phyloP scores from a whole-genome alignment of 2,888 invertebrate species.

The Blera fallax region DNA sequence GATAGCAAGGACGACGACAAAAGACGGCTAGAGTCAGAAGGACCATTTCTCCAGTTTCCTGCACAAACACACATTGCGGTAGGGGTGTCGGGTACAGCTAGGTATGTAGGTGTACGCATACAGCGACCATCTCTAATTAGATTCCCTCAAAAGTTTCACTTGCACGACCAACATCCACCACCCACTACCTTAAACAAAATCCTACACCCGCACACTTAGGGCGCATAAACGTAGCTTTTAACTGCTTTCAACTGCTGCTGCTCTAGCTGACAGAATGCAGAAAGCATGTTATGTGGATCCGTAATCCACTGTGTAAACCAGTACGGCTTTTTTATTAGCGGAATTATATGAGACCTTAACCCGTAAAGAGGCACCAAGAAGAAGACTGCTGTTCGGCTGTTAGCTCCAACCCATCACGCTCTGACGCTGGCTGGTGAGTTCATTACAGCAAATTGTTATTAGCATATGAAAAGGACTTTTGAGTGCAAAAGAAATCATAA shows the following conservation, averaged over 20 bases:
- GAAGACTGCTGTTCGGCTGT: neutral
- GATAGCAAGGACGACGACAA: constrained; percentile 42
- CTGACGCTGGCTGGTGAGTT: constrained; percentile 37
- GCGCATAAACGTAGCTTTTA: constrained; percentile 67
- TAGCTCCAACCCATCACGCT: neutral
- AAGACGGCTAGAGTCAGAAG: constrained; percentile 32
- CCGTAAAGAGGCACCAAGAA: constrained; percentile 51
- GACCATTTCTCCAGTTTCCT: constrained; percentile 32
- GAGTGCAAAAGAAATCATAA: constrained; percentile 70
- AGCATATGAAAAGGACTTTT: constrained; percentile 71
- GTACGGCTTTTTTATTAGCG: constrained; percentile 60
- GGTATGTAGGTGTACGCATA: constrained; percentile 48
- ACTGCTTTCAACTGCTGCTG: constrained; percentile 53
- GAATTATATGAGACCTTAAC: constrained; percentile 71
- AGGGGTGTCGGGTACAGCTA: constrained; percentile 17
- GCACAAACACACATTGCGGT: constrained; percentile 65
- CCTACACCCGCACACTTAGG: constrained; percentile 55
- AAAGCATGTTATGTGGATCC: constrained; percentile 61
- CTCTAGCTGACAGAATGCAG: constrained; percentile 52
- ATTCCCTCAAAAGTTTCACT: constrained; percentile 65
- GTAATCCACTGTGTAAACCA: constrained; percentile 61
- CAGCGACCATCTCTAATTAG: constrained; percentile 69
- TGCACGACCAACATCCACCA: neutral
- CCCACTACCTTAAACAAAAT: constrained; percentile 1
- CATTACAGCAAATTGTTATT: constrained; percentile 73